Conservation (phyloP, 1,140 invertebrate species). For the Pristionchus pacificus region DNA sequence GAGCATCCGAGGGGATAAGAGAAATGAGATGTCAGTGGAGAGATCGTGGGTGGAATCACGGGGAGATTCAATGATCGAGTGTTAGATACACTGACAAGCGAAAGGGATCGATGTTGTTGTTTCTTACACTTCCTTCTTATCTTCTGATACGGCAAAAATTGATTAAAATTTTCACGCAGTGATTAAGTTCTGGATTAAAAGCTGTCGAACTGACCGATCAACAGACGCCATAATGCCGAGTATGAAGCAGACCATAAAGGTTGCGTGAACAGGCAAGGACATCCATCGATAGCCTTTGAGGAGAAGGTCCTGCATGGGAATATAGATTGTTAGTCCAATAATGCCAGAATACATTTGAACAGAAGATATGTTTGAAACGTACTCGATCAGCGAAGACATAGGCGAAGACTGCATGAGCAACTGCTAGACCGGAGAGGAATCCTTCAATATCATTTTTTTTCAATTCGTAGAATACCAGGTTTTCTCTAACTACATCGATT, state of each 20-base stretch:
- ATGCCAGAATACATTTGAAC: neutral
- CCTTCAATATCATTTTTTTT: neutral
- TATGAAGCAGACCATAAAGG: conserved; percentile 24
- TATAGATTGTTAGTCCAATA: too few species aligned
- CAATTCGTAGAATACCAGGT: neutral
- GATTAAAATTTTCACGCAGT: too few species aligned
- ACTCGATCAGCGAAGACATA: conserved; percentile 12
- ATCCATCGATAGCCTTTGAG: conserved; percentile 21
- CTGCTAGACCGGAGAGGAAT: neutral
- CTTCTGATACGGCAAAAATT: too few species aligned
- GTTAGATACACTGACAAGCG: too few species aligned
- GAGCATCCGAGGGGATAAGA: too few species aligned
- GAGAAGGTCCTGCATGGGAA: conserved; percentile 14
- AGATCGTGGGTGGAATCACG: too few species aligned
- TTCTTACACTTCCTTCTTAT: too few species aligned
- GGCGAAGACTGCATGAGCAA: conserved; percentile 15
- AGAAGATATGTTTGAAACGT: neutral
- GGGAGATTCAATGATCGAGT: too few species aligned
- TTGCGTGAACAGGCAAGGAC: conserved; percentile 30
- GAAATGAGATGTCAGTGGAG: too few species aligned
- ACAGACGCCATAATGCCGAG: conserved; percentile 18
- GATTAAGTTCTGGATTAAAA: too few species aligned
- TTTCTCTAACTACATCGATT: neutral
- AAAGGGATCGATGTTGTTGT: too few species aligned
- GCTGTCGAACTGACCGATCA: conserved; percentile 31